These are phyloP conservation scores for Steinernema carpocapsae DNA, from an alignment of 2,888 invertebrate species.

Conservation along the genomic window DNA sequence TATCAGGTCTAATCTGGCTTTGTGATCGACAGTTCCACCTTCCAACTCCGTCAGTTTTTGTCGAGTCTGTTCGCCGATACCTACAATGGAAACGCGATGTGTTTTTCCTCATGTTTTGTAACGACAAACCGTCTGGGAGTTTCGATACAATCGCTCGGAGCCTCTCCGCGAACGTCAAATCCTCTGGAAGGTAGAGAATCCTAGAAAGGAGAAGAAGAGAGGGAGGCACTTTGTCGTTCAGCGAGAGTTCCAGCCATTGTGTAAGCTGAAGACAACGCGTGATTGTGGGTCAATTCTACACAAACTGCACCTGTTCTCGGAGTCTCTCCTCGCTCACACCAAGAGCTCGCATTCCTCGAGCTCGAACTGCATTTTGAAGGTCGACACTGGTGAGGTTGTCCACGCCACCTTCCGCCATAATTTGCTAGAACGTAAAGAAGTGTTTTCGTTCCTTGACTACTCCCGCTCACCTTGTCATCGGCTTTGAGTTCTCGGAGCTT, in stretches of 20 bases:
- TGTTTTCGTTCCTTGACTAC: not conserved
- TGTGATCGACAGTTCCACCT: constrained; percentile 65
- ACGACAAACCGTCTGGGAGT: constrained; percentile 55
- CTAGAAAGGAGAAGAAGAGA: constrained; percentile 88
- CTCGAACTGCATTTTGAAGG: constrained; percentile 89
- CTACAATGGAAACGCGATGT: constrained; percentile 34
- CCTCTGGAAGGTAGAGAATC: constrained; percentile 81
- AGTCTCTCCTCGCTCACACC: constrained; percentile 88
- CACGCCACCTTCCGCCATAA: constrained; percentile 93
- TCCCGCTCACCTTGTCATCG: constrained; percentile 79
- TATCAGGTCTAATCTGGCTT: constrained; percentile 63
- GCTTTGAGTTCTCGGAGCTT: constrained; percentile 88
- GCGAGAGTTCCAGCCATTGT: constrained; percentile 93
- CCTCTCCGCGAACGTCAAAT: constrained; percentile 65
- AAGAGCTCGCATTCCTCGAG: constrained; percentile 94
- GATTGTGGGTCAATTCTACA: not conserved
- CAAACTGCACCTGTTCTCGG: constrained; percentile 75
- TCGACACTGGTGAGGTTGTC: constrained; percentile 85
- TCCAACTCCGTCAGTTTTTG: constrained; percentile 67
- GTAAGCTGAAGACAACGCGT: constrained; percentile 73
- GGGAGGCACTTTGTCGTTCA: constrained; percentile 91
- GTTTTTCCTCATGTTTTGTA: not conserved
- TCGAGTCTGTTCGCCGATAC: constrained; percentile 62
- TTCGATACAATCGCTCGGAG: constrained; percentile 60
- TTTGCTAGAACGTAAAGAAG: constrained; percentile 75